Evolutionary conservation across 2,113 vertebrate genomes (phyloP).

Genomic region (Phoxinus phoxinus): DNA sequence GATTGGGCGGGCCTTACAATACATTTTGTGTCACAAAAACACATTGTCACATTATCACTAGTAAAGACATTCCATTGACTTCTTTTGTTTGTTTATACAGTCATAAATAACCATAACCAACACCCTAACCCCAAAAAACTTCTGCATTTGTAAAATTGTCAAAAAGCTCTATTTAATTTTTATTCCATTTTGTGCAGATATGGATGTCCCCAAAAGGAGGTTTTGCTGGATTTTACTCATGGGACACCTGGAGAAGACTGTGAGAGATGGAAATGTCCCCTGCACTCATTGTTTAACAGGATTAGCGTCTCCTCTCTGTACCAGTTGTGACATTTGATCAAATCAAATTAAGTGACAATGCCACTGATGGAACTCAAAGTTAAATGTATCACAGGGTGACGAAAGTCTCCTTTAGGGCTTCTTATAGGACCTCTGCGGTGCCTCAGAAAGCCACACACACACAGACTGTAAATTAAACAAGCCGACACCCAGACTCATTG

Average conservation of each 20-base stretch:
- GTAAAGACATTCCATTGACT: no score
- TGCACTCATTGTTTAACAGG: constrained; percentile 58
- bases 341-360: constrained; percentile 61
- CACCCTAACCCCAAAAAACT: no score
- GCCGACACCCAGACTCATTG: neutral
- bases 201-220: neutral
- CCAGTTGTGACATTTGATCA: constrained; percentile 59
- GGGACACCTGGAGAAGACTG: constrained; percentile 41
- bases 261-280: constrained; percentile 30
- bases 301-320: constrained; percentile 60
- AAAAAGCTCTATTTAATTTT: no score
- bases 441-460: neutral
- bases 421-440: constrained; percentile 4
- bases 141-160: no score
- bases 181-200: neutral
- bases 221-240: neutral
- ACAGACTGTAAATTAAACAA: neutral
- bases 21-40: no score
- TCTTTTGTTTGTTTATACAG: no score
- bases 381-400: constrained; percentile 56
- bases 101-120: no score
- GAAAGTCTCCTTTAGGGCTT: constrained; percentile 42
- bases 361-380: constrained; percentile 61
- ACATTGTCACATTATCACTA: no score
- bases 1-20: no score